Evolutionary conservation across 2,113 vertebrate genomes (phyloP).

Genomic region (Pseudolaguvia tuberculata): DNA sequence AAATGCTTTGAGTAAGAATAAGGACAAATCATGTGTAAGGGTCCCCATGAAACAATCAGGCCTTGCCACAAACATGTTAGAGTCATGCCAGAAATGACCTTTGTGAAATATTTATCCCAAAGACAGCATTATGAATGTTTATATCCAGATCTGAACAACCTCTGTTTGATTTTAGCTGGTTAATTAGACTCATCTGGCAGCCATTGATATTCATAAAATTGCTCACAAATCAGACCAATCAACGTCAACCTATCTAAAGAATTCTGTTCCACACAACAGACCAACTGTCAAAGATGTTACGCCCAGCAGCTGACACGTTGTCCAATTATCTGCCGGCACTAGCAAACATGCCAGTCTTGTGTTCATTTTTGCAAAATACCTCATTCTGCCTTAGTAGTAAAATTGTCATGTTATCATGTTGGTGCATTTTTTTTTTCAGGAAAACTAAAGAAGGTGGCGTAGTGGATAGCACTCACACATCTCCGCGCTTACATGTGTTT

Average conservation of each 20-base stretch:
- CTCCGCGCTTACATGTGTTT: too few species aligned
- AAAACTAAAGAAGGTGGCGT: not conserved
- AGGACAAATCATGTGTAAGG: conserved; percentile 49
- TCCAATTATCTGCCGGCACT: conserved; percentile 52
- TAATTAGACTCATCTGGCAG: conserved; percentile 64
- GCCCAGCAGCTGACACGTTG: conserved; percentile 1
- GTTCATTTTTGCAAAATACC: conserved; percentile 53
- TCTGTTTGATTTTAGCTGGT: conserved; percentile 62
- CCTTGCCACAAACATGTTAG: conserved; percentile 46
- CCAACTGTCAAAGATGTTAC: conserved; percentile 50
- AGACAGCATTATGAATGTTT: conserved; percentile 57
- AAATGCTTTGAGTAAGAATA: conserved; percentile 20
- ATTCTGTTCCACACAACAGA: conserved; percentile 45
- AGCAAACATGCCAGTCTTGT: conserved; percentile 37
- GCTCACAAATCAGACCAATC: conserved; percentile 38
- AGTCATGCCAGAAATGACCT: conserved; percentile 63
- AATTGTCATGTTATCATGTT: too few species aligned
- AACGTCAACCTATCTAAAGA: conserved; percentile 29
- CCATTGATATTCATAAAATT: conserved; percentile 50
- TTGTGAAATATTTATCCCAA: conserved; percentile 57
- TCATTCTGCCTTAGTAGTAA: conserved; percentile 8
- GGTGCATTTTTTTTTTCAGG: conserved; percentile 14
- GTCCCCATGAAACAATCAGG: conserved; percentile 38
- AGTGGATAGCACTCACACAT: too few species aligned
- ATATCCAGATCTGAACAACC: conserved; percentile 61